Percentiles rank a stretch among this genome's conserved stretches.
Evolutionary conservation across 2,113 vertebrate species (phyloP).

Genomic region (Scomber colias): DNA sequence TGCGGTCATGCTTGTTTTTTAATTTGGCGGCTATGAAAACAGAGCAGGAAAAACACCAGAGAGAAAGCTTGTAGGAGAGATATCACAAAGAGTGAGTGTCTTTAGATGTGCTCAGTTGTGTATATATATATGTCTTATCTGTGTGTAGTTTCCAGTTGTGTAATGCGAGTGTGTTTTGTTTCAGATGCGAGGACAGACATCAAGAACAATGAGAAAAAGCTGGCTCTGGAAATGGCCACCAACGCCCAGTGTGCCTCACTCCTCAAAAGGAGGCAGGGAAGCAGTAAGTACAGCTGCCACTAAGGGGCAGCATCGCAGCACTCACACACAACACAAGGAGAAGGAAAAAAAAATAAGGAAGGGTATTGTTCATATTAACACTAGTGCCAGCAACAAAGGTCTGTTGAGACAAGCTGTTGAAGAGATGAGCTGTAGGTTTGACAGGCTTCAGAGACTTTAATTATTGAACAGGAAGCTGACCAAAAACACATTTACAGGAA

Average conservation of each 20-base stretch:
- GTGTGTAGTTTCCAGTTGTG: background rate
- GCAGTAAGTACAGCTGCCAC: constrained; percentile 75
- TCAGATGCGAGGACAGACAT: constrained; percentile 93
- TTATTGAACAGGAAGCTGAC: too few species aligned
- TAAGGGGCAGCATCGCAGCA: constrained; percentile 21
- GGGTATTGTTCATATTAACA: too few species aligned
- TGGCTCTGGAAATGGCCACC: constrained; percentile 96
- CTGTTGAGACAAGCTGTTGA: too few species aligned
- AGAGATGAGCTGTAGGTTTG: too few species aligned
- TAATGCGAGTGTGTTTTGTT: constrained; percentile 20
- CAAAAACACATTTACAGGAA: too few species aligned
- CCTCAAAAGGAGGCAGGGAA: constrained; percentile 90
- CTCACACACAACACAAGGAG: background rate
- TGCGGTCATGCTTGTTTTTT: background rate
- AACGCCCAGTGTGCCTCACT: constrained; percentile 94
- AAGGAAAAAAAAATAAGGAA: background rate
- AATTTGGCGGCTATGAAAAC: background rate
- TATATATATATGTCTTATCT: background rate
- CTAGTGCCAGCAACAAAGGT: too few species aligned
- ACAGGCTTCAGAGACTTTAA: too few species aligned
- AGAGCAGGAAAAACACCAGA: background rate
- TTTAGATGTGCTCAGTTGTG: background rate
- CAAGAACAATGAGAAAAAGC: constrained; percentile 96
- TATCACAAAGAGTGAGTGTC: background rate
- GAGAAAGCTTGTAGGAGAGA: background rate